Conservation (phyloP, 2,888 invertebrate species). For the Cheilosia impressa region DNA sequence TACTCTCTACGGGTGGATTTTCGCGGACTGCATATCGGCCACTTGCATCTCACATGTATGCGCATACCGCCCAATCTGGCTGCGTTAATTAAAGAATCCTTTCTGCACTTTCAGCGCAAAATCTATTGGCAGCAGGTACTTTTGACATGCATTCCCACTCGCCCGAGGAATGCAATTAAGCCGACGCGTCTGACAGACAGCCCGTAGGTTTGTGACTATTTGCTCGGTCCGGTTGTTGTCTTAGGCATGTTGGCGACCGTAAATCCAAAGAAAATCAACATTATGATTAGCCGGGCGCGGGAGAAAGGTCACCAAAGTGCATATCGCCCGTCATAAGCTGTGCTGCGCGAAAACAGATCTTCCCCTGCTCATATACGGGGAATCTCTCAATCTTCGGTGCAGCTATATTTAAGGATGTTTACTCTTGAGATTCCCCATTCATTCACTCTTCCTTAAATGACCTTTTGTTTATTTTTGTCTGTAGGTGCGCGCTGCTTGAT, state of each 20-base stretch:
- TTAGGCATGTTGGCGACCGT: constrained; percentile 1
- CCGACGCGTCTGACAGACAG: not conserved
- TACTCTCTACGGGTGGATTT: constrained; percentile 34
- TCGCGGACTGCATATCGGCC: constrained; percentile 33
- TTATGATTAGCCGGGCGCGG: constrained; percentile 28
- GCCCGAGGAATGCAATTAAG: constrained; percentile 65
- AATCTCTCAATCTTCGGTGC: constrained; percentile 44
- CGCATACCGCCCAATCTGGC: constrained; percentile 23
- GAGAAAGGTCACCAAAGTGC: constrained; percentile 44
- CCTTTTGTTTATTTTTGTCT: constrained; percentile 71
- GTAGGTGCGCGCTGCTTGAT: constrained; percentile 59
- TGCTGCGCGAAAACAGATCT: constrained; percentile 20
- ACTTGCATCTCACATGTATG: constrained; percentile 6
- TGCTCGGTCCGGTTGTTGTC: constrained; percentile 18
- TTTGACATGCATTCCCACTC: constrained; percentile 65
- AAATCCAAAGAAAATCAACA: constrained; percentile 37
- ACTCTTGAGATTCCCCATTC: constrained; percentile 60
- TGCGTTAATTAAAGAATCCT: constrained; percentile 71
- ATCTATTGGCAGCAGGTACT: constrained; percentile 26
- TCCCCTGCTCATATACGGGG: not conserved
- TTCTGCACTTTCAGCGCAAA: constrained; percentile 27
- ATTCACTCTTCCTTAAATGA: constrained; percentile 62
- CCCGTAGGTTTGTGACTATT: not conserved
- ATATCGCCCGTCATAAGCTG: constrained; percentile 12
- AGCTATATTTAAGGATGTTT: constrained; percentile 74